Evolutionary conservation across 1,140 invertebrate genomes (phyloP), one percentile per base, ranked within the genome.

Genomic region (Neotoxoptera formosana): DNA sequence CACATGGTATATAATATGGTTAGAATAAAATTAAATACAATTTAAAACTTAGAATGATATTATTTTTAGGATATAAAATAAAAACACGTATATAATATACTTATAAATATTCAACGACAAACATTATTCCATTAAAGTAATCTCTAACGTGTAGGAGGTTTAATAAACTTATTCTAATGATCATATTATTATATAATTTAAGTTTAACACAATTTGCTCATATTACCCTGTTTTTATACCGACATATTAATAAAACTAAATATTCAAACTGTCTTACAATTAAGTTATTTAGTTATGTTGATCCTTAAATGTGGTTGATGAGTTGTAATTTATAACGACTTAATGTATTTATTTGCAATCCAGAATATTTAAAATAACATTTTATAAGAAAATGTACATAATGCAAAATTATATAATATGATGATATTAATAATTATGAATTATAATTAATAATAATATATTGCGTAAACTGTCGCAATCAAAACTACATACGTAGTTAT

Each of bases 251-350:
- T 67, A 67, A 76, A 76, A 76, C n/a, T 76, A 14, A n/a, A 76
- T n/a, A 76, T 76, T 76, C 60, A n/a, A 60, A 60, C 4, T 76
- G n/a, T 76, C n/a, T 76, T 76, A n/a, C 6, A 76, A 6, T 76
- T 76, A 17, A 76, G n/a, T 76, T n/a, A 76, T 76, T 76, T 76
- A n/a, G 17, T 76, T 17, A n/a, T n/a, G 14, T n/a, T 76, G 17
- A 76, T 76, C 30, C 60, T n/a, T 76, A n/a, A 76, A 76, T 76
- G 60, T 76, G 60, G 60, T 76, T n/a, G 60, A 76, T 23, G 14
- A 76, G 30, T 76, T 76, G n/a, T 76, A 76, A 76, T 76, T 76
- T 76, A 76, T 76, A 76, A n/a, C n/a, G n/a, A 76, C n/a, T n/a
- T 76, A 76, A 76, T n/a, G n/a, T 76, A 76, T n/a, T 76, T n/a